phyloP scores from a whole-genome alignment of 92 coral and sea anemone genomes.

The Bergia puertoricense region DNA sequence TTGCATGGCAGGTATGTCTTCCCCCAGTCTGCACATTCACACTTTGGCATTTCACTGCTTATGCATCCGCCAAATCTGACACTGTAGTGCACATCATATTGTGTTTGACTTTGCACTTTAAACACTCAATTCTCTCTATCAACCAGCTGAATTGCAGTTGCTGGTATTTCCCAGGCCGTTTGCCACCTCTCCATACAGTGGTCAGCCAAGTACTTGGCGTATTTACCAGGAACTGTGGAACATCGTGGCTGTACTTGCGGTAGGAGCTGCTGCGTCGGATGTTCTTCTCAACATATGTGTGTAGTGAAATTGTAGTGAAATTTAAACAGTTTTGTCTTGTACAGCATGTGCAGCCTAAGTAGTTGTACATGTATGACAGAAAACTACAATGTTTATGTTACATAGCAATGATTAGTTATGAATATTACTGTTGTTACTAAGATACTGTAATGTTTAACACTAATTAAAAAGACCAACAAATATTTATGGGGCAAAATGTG shows the following conservation, averaged over 20 bases:
- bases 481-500: too few relatives aligned
- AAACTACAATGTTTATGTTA: too few relatives aligned
- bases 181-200: constrained; percentile 12
- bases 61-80: neutral
- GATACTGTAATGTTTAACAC: too few relatives aligned
- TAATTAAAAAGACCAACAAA: too few relatives aligned
- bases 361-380: too few relatives aligned
- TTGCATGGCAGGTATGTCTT: constrained; percentile 20
- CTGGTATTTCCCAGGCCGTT: neutral
- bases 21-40: constrained; percentile 31
- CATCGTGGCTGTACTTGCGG: constrained; percentile 13
- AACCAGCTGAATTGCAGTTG: neutral
- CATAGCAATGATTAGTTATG: too few relatives aligned
- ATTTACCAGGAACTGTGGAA: constrained; percentile 4
- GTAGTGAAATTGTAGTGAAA: too few relatives aligned
- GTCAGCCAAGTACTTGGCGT: constrained; percentile 11
- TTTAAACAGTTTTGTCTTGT: too few relatives aligned
- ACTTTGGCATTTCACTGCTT: neutral
- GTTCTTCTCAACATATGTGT: constrained; percentile 28
- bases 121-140: neutral
- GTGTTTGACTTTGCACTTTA: neutral
- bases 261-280: neutral
- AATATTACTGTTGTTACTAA: too few relatives aligned
- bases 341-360: too few relatives aligned
- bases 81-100: neutral